Percentiles rank a stretch among this genome's conserved stretches.
Conservation (phyloP, 2,113 vertebrate genomes). For the Ciconia stormi region DNA sequence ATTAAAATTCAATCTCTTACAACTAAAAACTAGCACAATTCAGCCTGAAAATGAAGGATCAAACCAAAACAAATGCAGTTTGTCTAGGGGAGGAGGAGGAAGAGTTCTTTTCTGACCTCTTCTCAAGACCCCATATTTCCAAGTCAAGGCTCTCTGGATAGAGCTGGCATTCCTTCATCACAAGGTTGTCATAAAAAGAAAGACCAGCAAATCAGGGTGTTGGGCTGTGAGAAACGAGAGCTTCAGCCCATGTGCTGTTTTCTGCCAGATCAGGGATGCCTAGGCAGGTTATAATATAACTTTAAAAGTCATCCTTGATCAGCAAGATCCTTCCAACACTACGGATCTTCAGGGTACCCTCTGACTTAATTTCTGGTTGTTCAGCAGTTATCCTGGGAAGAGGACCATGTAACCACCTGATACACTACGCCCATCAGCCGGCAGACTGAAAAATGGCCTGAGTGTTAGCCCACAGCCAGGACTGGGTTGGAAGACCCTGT, state of each 20-base stretch:
- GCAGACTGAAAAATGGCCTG: background rate
- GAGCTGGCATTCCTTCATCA: background rate
- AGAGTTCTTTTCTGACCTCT: background rate
- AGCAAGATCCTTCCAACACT: background rate
- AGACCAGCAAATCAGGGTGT: rapidly evolving
- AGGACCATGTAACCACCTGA: background rate
- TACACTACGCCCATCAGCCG: rapidly evolving
- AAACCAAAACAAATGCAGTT: background rate
- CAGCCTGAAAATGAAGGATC: background rate
- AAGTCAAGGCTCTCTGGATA: background rate
- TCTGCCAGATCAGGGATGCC: background rate
- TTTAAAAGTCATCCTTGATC: background rate
- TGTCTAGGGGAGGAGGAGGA: background rate
- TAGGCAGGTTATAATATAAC: background rate
- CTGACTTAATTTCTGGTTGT: background rate
- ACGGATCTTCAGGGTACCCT: background rate
- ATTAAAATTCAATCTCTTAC: background rate
- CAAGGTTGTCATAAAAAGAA: background rate
- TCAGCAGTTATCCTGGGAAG: background rate
- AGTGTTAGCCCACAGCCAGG: background rate
- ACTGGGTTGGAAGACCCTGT: background rate
- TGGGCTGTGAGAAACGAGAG: background rate
- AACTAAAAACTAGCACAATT: background rate
- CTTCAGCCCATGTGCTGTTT: background rate
- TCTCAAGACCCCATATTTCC: background rate